These are phyloP conservation scores for Cephus pulcher DNA, from an alignment of 2,888 invertebrate genomes.

Conservation along the genomic window DNA sequence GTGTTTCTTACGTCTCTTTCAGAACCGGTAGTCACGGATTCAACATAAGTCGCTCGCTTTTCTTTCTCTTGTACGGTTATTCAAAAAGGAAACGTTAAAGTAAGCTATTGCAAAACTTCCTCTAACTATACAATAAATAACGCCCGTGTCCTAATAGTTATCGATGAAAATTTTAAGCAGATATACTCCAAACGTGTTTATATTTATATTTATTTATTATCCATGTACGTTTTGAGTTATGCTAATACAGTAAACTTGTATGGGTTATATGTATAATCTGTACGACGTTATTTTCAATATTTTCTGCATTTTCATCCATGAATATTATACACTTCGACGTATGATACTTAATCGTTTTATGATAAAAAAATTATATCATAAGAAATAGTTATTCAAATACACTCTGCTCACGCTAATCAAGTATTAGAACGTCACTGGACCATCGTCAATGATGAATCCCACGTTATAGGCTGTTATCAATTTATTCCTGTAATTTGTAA, in stretches of 20 bases:
- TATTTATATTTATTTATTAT: not conserved
- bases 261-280: not conserved
- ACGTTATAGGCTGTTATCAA: not conserved
- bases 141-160: not conserved
- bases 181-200: not conserved
- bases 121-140: not conserved
- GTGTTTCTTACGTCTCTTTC: conserved; percentile 26
- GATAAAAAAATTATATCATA: not conserved
- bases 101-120: not conserved
- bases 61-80: not conserved
- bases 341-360: not conserved
- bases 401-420: not conserved
- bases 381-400: not conserved
- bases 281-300: not conserved
- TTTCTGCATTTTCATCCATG: not conserved
- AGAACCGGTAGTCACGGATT: conserved; percentile 54
- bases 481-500: not conserved
- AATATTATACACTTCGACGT: not conserved
- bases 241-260: not conserved
- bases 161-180: not conserved
- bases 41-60: conserved; percentile 30
- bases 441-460: not conserved
- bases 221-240: not conserved
- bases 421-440: not conserved
- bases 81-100: not conserved